Conservation (phyloP, 1,140 invertebrate species). For the Ladona fulva region DNA sequence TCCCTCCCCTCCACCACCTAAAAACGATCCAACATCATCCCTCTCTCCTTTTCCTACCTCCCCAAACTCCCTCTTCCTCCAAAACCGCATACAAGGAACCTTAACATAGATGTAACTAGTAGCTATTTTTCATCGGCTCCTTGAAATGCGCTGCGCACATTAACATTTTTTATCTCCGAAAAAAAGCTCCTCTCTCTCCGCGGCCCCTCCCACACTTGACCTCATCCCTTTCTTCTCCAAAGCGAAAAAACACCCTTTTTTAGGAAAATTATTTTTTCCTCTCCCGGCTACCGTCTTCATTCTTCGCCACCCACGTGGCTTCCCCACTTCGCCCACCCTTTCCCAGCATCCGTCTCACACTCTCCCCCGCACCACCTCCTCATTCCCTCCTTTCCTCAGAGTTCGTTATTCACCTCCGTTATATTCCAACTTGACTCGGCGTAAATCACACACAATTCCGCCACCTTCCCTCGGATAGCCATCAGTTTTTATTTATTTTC, state of each 20-base stretch:
- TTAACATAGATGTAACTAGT: slow-evolving; percentile 10
- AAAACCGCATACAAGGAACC: not conserved
- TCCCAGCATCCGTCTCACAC: not conserved
- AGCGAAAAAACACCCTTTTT: not conserved
- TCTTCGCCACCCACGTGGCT: not conserved
- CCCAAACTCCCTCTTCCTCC: not conserved
- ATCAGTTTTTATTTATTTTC: too few relatives aligned
- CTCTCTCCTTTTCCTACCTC: not conserved
- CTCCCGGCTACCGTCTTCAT: not conserved
- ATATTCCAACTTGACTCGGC: too few relatives aligned
- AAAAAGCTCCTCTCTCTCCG: not conserved
- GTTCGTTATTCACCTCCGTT: too few relatives aligned
- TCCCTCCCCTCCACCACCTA: not conserved
- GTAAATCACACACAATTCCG: too few relatives aligned
- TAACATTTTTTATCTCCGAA: slow-evolving; percentile 10
- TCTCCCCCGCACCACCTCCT: not conserved
- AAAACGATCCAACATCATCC: not conserved
- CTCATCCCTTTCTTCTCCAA: not conserved
- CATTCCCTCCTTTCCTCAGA: not conserved
- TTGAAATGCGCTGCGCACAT: slow-evolving; percentile 3
- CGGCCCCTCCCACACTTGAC: not conserved
- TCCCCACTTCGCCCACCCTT: not conserved
- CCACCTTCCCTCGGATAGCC: too few relatives aligned
- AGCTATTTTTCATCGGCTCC: slow-evolving; percentile 3
- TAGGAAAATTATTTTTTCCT: slow-evolving; percentile 4